These are phyloP conservation scores for Ophiodon elongatus DNA, from an alignment of 2,113 vertebrate genomes.

Conservation along the genomic window DNA sequence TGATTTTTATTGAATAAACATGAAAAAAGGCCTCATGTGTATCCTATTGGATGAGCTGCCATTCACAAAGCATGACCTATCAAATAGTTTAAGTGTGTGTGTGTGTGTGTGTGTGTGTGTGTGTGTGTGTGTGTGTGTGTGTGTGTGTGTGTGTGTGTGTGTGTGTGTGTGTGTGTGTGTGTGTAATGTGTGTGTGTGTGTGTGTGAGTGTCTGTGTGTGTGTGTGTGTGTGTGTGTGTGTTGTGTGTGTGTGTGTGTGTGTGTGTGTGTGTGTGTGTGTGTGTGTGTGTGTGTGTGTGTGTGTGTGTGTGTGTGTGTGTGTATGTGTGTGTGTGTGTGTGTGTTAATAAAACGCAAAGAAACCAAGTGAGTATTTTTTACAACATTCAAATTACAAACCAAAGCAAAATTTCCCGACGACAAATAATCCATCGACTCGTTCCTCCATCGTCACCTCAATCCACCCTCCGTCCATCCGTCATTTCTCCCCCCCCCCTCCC, in stretches of 20 bases:
- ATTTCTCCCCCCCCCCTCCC: constrained; percentile 1
- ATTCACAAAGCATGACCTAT: constrained; percentile 2
- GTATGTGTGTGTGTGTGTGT: neutral
- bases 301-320: constrained; percentile 4
- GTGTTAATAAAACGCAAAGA: neutral
- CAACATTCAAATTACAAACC: constrained; percentile 30
- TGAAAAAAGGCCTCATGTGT: constrained; percentile 26
- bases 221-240: too few species aligned
- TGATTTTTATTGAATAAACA: constrained; percentile 27
- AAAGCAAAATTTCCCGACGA: constrained; percentile 19
- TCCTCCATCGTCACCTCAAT: neutral
- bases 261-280: constrained; percentile 11
- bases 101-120: too few species aligned
- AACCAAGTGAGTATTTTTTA: constrained; percentile 3
- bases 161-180: too few species aligned
- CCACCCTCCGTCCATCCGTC: constrained; percentile 25
- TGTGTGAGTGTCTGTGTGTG: too few species aligned
- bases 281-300: constrained; percentile 25
- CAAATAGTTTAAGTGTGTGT: too few species aligned
- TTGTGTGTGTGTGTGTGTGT: constrained; percentile 1
- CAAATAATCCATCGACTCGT: constrained; percentile 27
- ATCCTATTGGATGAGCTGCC: constrained; percentile 1
- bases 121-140: too few species aligned
- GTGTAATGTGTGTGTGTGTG: too few species aligned
- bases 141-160: too few species aligned